Conservation (phyloP, 2,113 vertebrate species). For the Tragelaphus buxtoni region DNA sequence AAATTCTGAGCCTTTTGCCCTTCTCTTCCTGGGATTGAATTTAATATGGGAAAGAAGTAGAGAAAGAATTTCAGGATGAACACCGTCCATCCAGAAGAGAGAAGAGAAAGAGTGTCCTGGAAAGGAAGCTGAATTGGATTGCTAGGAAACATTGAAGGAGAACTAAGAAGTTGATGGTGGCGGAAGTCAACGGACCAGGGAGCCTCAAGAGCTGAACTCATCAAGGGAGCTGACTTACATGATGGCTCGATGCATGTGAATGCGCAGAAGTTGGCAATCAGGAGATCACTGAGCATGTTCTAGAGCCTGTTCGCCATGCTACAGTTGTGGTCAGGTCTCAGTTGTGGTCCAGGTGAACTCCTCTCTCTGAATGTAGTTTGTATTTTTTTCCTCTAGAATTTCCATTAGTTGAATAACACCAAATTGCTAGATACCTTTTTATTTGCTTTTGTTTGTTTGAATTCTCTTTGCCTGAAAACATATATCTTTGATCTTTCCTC, state of each 20-base stretch:
- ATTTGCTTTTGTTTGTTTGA: constrained; percentile 8
- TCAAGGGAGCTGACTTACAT: background rate
- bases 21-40: background rate
- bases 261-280: background rate
- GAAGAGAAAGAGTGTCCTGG: background rate
- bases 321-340: background rate
- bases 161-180: background rate
- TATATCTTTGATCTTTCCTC: background rate
- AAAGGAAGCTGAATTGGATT: background rate
- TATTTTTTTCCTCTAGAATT: background rate
- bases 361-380: background rate
- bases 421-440: background rate
- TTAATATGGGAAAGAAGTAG: background rate
- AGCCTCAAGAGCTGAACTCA: background rate
- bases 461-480: background rate
- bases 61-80: background rate
- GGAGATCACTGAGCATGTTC: background rate
- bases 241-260: background rate
- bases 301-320: background rate
- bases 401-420: background rate
- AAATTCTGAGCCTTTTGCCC: background rate
- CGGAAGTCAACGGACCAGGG: background rate
- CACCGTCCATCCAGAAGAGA: background rate
- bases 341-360: background rate
- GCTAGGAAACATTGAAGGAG: background rate